Percentiles rank a stretch among this genome's conserved stretches.
phyloP scores from a whole-genome alignment of 1,140 invertebrate species.

The Drosophila novamexicana region DNA sequence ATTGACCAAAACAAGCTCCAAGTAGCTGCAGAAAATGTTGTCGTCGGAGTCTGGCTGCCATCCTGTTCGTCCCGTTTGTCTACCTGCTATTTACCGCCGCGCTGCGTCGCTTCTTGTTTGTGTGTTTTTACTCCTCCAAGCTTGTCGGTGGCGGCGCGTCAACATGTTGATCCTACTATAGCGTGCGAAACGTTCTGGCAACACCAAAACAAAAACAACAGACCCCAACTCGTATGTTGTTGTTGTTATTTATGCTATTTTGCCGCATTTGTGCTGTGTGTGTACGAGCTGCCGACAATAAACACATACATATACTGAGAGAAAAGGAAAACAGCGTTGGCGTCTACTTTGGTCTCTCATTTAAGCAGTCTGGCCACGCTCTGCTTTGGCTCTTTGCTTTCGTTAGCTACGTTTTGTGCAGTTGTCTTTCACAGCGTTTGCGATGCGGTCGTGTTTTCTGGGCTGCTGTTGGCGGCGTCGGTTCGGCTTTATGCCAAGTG shows the following conservation, averaged over 20 bases:
- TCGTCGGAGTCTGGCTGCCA: slow-evolving; percentile 57
- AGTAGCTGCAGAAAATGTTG: slow-evolving; percentile 38
- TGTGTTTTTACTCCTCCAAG: slow-evolving; percentile 73
- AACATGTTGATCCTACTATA: slow-evolving; percentile 77
- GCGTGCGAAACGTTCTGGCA: slow-evolving; percentile 74
- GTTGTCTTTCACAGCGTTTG: slow-evolving; percentile 58
- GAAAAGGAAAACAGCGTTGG: slow-evolving; percentile 38
- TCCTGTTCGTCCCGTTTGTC: slow-evolving; percentile 79
- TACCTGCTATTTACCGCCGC: slow-evolving; percentile 66
- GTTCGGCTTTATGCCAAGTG: slow-evolving; percentile 53
- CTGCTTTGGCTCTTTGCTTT: slow-evolving; percentile 45
- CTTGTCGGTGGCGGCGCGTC: slow-evolving; percentile 49
- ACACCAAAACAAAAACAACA: slow-evolving; percentile 71
- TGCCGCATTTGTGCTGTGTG: slow-evolving; percentile 43
- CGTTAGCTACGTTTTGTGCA: slow-evolving; percentile 42
- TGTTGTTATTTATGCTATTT: slow-evolving; percentile 65
- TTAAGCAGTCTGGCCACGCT: slow-evolving; percentile 51
- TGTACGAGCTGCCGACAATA: slow-evolving; percentile 20
- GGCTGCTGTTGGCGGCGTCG: slow-evolving; percentile 30
- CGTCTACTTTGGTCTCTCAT: slow-evolving; percentile 37
- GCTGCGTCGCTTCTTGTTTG: slow-evolving; percentile 76
- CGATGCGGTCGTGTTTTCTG: slow-evolving; percentile 70
- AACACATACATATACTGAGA: slow-evolving; percentile 16
- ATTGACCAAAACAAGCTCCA: slow-evolving; percentile 49
- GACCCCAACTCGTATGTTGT: slow-evolving; percentile 43